Conservation (phyloP, 64 coral and sea anemone genomes). For the Montipora efflorescens region DNA sequence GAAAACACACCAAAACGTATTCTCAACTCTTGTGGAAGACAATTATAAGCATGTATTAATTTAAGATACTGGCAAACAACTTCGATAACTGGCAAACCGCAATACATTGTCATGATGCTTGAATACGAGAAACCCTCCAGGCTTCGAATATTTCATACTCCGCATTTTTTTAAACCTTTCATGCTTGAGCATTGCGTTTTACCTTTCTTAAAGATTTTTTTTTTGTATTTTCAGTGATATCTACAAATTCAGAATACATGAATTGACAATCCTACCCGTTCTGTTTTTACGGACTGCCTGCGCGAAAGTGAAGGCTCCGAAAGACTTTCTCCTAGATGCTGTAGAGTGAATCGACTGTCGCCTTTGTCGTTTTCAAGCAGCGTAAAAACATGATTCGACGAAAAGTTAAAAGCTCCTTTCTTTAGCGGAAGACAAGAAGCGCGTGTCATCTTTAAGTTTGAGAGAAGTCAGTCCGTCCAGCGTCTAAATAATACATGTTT, state of each 20-base stretch:
- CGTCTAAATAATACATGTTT: slow-evolving; percentile 51
- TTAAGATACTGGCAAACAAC: no score
- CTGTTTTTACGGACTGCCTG: background rate
- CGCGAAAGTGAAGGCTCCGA: slow-evolving; percentile 5
- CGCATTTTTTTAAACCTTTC: no score
- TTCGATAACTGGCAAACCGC: no score
- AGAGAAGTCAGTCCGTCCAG: background rate
- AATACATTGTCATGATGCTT: no score
- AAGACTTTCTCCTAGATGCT: slow-evolving; percentile 22
- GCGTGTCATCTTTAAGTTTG: background rate
- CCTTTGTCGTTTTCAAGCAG: slow-evolving; percentile 30
- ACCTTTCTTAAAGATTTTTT: background rate
- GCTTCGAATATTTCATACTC: no score
- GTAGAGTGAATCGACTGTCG: background rate
- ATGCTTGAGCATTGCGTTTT: background rate
- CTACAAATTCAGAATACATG: background rate
- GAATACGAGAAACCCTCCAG: no score
- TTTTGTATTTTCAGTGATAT: background rate
- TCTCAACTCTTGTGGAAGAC: no score
- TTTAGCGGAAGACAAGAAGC: slow-evolving; percentile 33
- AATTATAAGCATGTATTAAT: no score
- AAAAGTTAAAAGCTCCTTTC: slow-evolving; percentile 41
- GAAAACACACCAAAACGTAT: no score
- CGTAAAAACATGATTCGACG: slow-evolving; percentile 25
- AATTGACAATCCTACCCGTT: background rate